Evolutionary conservation across 2,888 invertebrate species (phyloP), one percentile per base, ranked within the genome.

Genomic region (Stenurella melanura): DNA sequence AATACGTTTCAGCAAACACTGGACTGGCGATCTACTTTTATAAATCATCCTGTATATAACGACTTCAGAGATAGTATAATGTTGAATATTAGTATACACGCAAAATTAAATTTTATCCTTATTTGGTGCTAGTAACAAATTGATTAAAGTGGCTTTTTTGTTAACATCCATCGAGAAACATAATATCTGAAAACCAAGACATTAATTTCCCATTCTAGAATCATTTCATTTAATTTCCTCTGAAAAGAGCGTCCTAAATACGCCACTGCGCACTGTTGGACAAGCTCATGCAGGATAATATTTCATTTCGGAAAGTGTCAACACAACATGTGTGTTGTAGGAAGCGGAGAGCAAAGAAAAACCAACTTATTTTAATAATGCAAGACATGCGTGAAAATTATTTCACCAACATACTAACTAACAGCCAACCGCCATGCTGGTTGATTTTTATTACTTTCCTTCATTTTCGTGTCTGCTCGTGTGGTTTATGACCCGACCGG

Each of bases 231-330:
- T 60, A 60, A 26, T 1, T 9, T 26, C 15, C 21, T n/a, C 21
- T 26, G 60, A 60, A 60, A 26, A 1, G 12, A 26, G 3, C 12
- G 26, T 17, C 17, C n/a, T 3, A 42, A 3, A 19, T 42, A 42
- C 67, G 67, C 54, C 67, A 56, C 67, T 67, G 67, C 11, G 19
- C 67, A 56, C 67, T 67, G 67, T 12, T 2, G 4, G 64, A 18
- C 68, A 18, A 57, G 69, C 68, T 57, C 68, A 73, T 78, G 68
- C 50, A 73, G 76, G 76, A 80, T 78, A 79, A 75, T 82, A 82
- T 82, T 80, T 80, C 76, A 82, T 82, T 80, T 80, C 76, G 79
- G 78, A 75, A 78, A 81, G 77, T 80, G 79, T 81, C 79, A 73
- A 71, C 68, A 73, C 78, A 81, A 75, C 76, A 68, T 78, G 77